A percentile compares a stretch with the other conserved stretches of the same genome.
Conservation (phyloP, 2,113 vertebrate species). For the Edolisoma coerulescens region DNA sequence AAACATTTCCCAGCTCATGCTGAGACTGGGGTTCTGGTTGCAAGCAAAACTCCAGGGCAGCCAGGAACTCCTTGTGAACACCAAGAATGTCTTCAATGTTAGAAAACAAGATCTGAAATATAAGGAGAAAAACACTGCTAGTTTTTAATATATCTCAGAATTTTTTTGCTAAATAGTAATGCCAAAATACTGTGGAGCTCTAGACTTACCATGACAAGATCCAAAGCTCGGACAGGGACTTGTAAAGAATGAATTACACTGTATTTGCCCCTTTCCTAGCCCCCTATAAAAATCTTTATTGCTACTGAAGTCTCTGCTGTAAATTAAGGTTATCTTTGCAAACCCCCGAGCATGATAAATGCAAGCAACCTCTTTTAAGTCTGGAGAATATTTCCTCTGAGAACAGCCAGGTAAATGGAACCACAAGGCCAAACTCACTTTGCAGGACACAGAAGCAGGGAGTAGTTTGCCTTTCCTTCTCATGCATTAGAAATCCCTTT, state of each 20-base stretch:
- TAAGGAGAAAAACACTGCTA: neutral
- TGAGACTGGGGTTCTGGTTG: constrained; percentile 93
- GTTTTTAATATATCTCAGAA: neutral
- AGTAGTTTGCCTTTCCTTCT: neutral
- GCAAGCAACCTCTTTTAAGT: neutral
- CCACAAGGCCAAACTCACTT: neutral
- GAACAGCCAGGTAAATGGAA: neutral
- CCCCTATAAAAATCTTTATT: neutral
- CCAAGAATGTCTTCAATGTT: constrained; percentile 97
- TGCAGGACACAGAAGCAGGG: neutral
- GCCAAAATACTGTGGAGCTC: neutral
- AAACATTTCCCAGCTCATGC: constrained; percentile 91
- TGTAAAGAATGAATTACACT: neutral
- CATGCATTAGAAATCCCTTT: neutral
- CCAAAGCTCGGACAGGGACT: neutral
- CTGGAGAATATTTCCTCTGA: neutral
- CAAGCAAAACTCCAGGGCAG: constrained; percentile 84
- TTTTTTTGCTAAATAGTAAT: neutral
- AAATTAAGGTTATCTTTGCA: neutral
- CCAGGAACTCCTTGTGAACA: constrained; percentile 89
- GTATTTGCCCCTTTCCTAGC: neutral
- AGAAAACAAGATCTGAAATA: constrained; percentile 90
- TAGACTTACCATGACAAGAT: neutral
- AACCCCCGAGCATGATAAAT: neutral
- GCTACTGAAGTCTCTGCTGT: neutral